Evolutionary conservation across 2,888 invertebrate genomes (phyloP).

Genomic region (Eustalomyia histrio): DNA sequence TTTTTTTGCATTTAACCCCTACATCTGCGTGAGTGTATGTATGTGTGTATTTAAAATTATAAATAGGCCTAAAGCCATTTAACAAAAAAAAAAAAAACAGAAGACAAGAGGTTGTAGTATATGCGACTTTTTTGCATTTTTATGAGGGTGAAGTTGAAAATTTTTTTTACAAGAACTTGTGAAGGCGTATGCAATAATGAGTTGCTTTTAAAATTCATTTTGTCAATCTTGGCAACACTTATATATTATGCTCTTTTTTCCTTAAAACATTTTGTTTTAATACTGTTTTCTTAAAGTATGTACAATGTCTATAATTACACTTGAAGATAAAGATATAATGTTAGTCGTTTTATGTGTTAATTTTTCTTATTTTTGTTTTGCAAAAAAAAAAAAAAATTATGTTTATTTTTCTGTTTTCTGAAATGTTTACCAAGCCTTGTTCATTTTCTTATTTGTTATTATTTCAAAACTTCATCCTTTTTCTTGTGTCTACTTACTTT

Average conservation of each 20-base stretch:
- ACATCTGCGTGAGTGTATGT: not conserved
- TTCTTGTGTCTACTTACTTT: constrained; percentile 28
- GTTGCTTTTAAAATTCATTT: constrained; percentile 65
- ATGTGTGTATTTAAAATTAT: constrained; percentile 38
- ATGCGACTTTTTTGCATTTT: constrained; percentile 22
- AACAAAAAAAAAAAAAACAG: constrained; percentile 33
- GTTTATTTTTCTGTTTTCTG: constrained; percentile 40
- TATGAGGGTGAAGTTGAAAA: constrained; percentile 45
- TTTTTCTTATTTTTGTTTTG: constrained; percentile 11
- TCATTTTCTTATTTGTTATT: constrained; percentile 31
- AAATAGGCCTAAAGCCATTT: constrained; percentile 61
- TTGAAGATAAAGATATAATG: constrained; percentile 63
- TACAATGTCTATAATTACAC: constrained; percentile 61
- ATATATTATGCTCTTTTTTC: constrained; percentile 62
- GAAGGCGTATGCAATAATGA: constrained; percentile 61
- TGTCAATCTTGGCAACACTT: constrained; percentile 65
- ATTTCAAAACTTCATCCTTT: constrained; percentile 22
- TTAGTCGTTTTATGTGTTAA: constrained; percentile 47
- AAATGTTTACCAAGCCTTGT: constrained; percentile 55
- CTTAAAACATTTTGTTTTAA: constrained; percentile 8
- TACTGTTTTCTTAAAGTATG: constrained; percentile 32
- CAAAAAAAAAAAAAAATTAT: constrained; percentile 18
- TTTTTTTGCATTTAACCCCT: not conserved
- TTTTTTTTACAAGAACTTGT: constrained; percentile 2
- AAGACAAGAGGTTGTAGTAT: not conserved